Evolutionary conservation across 2,113 vertebrate genomes (phyloP).

Genomic region (Raja brachyura): DNA sequence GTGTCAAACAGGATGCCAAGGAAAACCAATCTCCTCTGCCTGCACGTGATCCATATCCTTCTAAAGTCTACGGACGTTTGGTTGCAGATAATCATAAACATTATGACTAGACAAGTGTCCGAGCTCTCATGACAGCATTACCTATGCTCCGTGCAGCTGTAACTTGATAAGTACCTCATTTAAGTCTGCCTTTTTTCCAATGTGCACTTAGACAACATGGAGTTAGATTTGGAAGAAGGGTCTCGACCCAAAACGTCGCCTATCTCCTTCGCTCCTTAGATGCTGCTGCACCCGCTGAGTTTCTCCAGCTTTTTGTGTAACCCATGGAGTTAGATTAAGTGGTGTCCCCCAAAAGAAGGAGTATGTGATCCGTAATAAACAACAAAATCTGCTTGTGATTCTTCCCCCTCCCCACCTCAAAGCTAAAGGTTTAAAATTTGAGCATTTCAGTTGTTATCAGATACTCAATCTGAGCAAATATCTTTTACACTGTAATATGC

Average conservation of each 20-base stretch:
- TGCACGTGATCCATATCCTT: no score
- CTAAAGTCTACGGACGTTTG: not conserved
- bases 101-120: no score
- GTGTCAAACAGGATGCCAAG: no score
- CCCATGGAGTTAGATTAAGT: not conserved
- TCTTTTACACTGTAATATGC: not conserved
- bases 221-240: no score
- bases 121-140: not conserved
- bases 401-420: not conserved
- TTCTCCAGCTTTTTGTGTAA: no score
- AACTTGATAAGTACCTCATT: not conserved
- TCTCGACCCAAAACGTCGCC: no score
- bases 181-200: not conserved
- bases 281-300: no score
- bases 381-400: not conserved
- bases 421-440: not conserved
- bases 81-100: not conserved
- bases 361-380: no score
- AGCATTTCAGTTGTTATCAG: not conserved
- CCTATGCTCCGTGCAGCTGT: not conserved
- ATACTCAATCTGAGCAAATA: not conserved
- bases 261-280: no score
- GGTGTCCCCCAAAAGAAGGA: not conserved
- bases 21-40: no score
- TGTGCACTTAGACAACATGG: not conserved